Base-by-base conservation (phyloP, 2,113 vertebrate species). In the Pyxicephalus adspersus region DNA sequence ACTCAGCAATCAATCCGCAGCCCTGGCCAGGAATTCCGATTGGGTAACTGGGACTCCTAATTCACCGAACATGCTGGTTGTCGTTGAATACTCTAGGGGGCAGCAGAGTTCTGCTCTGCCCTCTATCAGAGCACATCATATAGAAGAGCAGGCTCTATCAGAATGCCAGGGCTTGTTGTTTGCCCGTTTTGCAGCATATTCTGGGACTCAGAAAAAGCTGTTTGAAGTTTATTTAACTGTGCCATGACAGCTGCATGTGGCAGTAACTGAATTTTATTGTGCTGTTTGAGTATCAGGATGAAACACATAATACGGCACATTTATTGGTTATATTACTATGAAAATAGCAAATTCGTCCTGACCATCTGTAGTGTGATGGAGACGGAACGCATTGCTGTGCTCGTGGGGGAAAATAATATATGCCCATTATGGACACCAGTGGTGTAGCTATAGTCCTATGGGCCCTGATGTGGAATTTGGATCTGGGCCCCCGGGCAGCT, bases 211-310 rank as follows among this genome's bases (percentile, higher is more conserved):
- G 18, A 50, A 71, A 54, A 54, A 71, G 26, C 51, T 71, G 67
- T 71, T 25, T 28, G 67, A 45, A 4, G 67, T 54, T 71, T 71
- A 18, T 52, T 26, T 71, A 54, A 52, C 67, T 45, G 38, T 19
- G 23, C 67, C 23, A n/a, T 50, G 65, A 68, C 65, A 68, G 67
- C 67, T 71, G 67, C 23, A 25, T 17, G 11, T 26, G 45, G 67
- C 45, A 28, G 23, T 54, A 54, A 20, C 16, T 5, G 45, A 52
- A 38, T 52, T 71, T 71, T 71, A 71, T 71, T 52, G 45, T 18
- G 50, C 3, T 0, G 67, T 71, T 52, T 52, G 45, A 52, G 45
- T 18, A 51, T 28, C 17, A 9, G 23, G 67, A 71, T 71, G 67
- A 54, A 71, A 50, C 25, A 18, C 15, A 28, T 71, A 52, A 52